phyloP scores from a whole-genome alignment of 2,888 invertebrate species.

The Diarsia rubi region DNA sequence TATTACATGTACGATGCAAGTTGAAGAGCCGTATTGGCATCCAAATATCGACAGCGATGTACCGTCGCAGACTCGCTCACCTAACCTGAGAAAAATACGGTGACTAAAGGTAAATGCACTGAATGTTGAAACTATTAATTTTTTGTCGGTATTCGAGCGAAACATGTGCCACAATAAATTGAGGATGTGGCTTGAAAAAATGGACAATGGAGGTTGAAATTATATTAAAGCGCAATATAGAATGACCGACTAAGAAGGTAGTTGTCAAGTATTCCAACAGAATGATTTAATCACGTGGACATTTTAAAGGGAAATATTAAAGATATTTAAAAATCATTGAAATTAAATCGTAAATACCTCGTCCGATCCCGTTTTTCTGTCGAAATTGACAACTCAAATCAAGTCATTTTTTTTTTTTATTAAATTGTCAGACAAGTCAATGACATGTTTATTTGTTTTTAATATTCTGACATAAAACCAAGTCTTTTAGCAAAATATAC shows the following conservation, averaged over 20 bases:
- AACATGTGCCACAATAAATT: constrained; percentile 88
- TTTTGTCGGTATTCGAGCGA: constrained; percentile 87
- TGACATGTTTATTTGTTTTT: constrained; percentile 33
- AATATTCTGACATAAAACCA: background rate
- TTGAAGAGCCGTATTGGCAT: constrained; percentile 67
- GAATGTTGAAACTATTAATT: constrained; percentile 76
- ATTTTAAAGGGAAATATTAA: background rate
- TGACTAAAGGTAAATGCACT: constrained; percentile 79
- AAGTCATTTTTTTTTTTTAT: too few relatives aligned
- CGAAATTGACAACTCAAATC: constrained; percentile 62
- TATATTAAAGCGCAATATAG: constrained; percentile 33
- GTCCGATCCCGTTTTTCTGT: constrained; percentile 65
- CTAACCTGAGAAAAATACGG: constrained; percentile 76
- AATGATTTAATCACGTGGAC: background rate
- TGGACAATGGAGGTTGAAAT: constrained; percentile 82
- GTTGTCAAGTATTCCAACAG: constrained; percentile 19
- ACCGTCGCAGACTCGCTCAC: constrained; percentile 57
- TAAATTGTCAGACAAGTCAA: too few relatives aligned
- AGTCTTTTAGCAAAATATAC: constrained; percentile 22
- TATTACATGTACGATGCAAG: constrained; percentile 67
- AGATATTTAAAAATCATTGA: constrained; percentile 1
- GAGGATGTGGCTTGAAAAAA: constrained; percentile 91
- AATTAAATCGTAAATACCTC: constrained; percentile 57
- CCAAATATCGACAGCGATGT: constrained; percentile 64
- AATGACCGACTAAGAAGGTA: constrained; percentile 14